These are phyloP conservation scores for Ips typographus DNA, from an alignment of 1,140 invertebrate species.

Conservation along the genomic window DNA sequence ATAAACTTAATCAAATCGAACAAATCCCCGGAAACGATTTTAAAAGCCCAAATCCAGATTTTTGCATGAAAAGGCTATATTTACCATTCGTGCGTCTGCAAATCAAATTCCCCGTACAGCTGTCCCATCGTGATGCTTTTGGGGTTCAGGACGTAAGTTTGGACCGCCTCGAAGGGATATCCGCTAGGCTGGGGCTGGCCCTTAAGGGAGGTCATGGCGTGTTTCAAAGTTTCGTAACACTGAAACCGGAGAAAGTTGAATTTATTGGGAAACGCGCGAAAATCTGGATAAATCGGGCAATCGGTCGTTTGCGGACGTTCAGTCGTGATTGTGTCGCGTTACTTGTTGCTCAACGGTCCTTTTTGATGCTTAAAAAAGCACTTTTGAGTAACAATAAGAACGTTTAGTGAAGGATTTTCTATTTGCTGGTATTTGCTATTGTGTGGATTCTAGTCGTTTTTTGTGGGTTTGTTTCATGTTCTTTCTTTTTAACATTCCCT, in stretches of 20 bases:
- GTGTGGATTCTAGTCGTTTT: too few species aligned
- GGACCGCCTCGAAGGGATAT: constrained; percentile 62
- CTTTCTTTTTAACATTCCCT: too few species aligned
- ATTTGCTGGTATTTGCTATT: too few species aligned
- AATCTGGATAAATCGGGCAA: too few species aligned
- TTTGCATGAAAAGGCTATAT: constrained; percentile 17
- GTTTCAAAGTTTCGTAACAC: constrained; percentile 70
- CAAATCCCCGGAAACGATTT: constrained; percentile 1
- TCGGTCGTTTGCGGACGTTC: too few species aligned
- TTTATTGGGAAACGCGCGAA: too few species aligned
- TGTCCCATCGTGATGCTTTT: constrained; percentile 83
- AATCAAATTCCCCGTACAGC: constrained; percentile 78
- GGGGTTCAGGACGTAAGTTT: constrained; percentile 69
- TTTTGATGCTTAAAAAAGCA: too few species aligned
- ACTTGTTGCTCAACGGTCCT: too few species aligned
- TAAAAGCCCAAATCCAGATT: neutral
- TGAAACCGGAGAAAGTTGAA: constrained; percentile 48
- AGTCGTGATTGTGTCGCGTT: too few species aligned
- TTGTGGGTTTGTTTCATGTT: too few species aligned
- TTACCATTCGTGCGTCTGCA: constrained; percentile 78
- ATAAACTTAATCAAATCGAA: neutral
- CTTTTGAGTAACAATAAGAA: too few species aligned
- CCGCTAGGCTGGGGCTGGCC: constrained; percentile 67
- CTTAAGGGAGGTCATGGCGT: constrained; percentile 64
- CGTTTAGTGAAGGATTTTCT: too few species aligned